phyloP scores from a whole-genome alignment of 2,113 vertebrate species.

The Andinoacara biseriatus region DNA sequence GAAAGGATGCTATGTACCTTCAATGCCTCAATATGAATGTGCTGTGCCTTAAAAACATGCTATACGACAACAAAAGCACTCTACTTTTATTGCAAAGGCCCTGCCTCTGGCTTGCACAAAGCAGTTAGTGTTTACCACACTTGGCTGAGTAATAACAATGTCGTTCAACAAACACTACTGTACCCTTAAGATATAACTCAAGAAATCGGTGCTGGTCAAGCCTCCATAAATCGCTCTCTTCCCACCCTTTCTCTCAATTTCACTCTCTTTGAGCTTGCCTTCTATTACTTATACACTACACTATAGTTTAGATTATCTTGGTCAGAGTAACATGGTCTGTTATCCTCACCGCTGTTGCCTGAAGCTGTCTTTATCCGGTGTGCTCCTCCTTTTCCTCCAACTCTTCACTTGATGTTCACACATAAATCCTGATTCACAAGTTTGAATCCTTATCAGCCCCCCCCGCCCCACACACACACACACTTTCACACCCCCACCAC shows the following conservation, averaged over 20 bases:
- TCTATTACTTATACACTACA: constrained; percentile 19
- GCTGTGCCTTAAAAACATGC: constrained; percentile 60
- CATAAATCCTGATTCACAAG: constrained; percentile 25
- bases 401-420: constrained; percentile 24
- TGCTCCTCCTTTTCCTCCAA: constrained; percentile 11
- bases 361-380: constrained; percentile 30
- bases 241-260: constrained; percentile 4
- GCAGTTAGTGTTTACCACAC: constrained; percentile 75
- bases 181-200: constrained; percentile 64
- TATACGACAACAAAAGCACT: constrained; percentile 64
- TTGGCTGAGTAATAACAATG: constrained; percentile 74
- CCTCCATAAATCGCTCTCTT: constrained; percentile 22
- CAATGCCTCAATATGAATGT: constrained; percentile 60
- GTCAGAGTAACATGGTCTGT: constrained; percentile 16
- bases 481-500: not conserved
- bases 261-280: not conserved
- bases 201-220: constrained; percentile 48
- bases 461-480: not conserved
- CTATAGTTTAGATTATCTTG: constrained; percentile 11
- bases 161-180: constrained; percentile 65
- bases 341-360: constrained; percentile 30
- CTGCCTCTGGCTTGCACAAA: constrained; percentile 71
- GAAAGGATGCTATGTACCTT: constrained; percentile 55
- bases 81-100: constrained; percentile 67
- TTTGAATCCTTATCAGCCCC: constrained; percentile 26